A percentile compares a stretch with the other conserved stretches of the same genome.
phyloP scores from a whole-genome alignment of 92 coral and sea anemone species.

The Umimayanthus kanabou region DNA sequence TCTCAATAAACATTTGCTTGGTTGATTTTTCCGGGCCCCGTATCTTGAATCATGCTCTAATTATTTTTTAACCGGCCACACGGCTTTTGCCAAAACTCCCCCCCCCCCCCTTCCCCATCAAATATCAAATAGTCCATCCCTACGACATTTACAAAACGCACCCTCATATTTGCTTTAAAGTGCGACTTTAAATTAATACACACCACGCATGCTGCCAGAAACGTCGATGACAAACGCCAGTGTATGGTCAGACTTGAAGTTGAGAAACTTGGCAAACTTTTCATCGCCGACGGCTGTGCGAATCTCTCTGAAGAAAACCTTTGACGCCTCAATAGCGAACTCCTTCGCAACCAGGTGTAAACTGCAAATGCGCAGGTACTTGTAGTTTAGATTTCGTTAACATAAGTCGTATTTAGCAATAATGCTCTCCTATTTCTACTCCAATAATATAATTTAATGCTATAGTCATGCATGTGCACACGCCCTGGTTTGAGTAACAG shows the following conservation, averaged over 20 bases:
- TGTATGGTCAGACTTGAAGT: conserved; percentile 45
- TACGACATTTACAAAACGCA: too few species aligned
- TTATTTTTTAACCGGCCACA: too few species aligned
- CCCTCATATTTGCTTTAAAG: too few species aligned
- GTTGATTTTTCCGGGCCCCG: too few species aligned
- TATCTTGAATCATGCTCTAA: too few species aligned
- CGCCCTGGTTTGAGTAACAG: too few species aligned
- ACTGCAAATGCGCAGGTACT: not conserved
- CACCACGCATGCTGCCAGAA: conserved; percentile 65
- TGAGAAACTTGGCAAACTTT: conserved; percentile 66
- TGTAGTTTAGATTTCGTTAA: not conserved
- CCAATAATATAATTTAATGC: too few species aligned
- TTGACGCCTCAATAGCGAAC: conserved; percentile 62
- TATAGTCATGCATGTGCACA: too few species aligned
- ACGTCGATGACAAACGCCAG: conserved; percentile 69
- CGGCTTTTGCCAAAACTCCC: too few species aligned
- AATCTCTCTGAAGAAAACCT: conserved; percentile 47
- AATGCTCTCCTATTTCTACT: not conserved
- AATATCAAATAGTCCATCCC: too few species aligned
- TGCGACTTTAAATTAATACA: not conserved
- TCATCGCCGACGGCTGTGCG: conserved; percentile 67
- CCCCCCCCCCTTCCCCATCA: too few species aligned
- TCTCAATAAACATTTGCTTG: too few species aligned
- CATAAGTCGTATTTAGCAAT: not conserved
- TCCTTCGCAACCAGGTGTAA: conserved; percentile 56